Evolutionary conservation across 2,797 vertebrate species (phyloP), one percentile per base, ranked within the genome.

Genomic region (Falco rusticolus): DNA sequence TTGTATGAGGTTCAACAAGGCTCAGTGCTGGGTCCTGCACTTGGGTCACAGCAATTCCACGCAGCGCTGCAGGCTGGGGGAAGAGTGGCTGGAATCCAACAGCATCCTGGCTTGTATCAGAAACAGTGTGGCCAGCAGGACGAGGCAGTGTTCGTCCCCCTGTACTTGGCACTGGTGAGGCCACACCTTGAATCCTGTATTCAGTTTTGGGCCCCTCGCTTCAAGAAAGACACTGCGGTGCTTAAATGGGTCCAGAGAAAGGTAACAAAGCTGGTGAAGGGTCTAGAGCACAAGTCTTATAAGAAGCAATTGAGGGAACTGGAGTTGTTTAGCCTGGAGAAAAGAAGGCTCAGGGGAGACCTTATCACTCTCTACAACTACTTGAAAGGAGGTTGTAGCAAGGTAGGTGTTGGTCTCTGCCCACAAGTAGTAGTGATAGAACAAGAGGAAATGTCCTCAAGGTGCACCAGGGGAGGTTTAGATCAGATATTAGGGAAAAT

Each of bases 101-200:
- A 39, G 3, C 21, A 77, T 33, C 51, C 31, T 78, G 43, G 7
- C 3, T 6, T 43, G 6, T 68, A 25, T 29, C 48, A 78, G 9
- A 18, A 74, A 14, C 7, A 39, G 4, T 5, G 51, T 47, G 54
- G 14, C 7, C 26, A n/a, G 19, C 16, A 68, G 37, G 25, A 34
- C 5, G 8, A 63, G 11, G 9, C 15, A 43, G 10, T 3, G 26
- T 31, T 16, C 11, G 10, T n/a, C 5, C 6, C 25, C 11, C 28
- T 61, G 14, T 65, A 24, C 14, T 71, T 14, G 17, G 19, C 18
- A 21, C 8, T 51, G 11, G 26, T 33, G 26, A 59, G 13, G 5
- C 16, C 14, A 11, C 45, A 31, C 2, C 21, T 77, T 0, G 0
- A 65, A 60, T 65, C 11, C 18, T 17, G 4, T 15, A 5, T 22